phyloP scores from a whole-genome alignment of 2,113 vertebrate genomes.

The Eira barbara region DNA sequence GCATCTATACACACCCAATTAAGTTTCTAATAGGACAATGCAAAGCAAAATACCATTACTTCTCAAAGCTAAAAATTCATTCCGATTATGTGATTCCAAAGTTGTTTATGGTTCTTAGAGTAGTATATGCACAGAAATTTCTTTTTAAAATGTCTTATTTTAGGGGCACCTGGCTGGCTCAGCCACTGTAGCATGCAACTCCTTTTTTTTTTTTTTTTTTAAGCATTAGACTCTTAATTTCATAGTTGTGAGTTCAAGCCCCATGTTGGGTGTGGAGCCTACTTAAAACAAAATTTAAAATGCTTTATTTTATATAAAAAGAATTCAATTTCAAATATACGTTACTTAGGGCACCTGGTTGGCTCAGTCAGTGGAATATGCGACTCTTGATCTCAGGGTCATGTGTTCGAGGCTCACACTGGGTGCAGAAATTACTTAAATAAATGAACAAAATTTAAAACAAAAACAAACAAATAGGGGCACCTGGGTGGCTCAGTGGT shows the following conservation, averaged over 20 bases:
- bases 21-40: not conserved
- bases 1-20: not conserved
- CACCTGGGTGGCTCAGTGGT: too few species aligned
- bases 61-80: conserved; percentile 18
- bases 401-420: too few species aligned
- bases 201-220: too few species aligned
- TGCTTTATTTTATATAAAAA: too few species aligned
- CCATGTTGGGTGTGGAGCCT: too few species aligned
- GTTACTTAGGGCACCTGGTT: too few species aligned
- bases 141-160: not conserved
- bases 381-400: too few species aligned
- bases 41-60: conserved; percentile 4
- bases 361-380: too few species aligned
- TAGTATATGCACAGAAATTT: not conserved
- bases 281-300: too few species aligned
- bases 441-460: not conserved
- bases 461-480: not conserved
- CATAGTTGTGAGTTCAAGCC: not conserved
- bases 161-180: not conserved
- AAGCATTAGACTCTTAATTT: not conserved
- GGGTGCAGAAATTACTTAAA: not conserved
- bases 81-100: not conserved
- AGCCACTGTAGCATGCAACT: not conserved
- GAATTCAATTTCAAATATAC: too few species aligned
- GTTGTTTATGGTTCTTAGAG: not conserved